phyloP scores from a whole-genome alignment of 2,888 invertebrate genomes.

The Cepaea hortensis region DNA sequence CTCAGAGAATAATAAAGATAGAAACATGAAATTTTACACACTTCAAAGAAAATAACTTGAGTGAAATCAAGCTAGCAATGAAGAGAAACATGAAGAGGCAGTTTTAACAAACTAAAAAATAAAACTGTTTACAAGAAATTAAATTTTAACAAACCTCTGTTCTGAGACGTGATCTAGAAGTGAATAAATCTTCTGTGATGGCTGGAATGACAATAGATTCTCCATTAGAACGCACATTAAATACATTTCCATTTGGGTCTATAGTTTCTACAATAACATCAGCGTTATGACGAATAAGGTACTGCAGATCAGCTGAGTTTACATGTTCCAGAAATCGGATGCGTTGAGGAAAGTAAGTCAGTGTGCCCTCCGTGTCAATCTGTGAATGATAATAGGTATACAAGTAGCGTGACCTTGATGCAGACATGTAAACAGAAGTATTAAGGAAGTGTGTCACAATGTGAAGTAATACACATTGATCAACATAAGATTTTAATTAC shows the following conservation, averaged over 20 bases:
- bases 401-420: background rate
- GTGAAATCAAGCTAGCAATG: background rate
- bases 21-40: background rate
- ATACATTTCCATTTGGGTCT: constrained; percentile 73
- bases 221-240: constrained; percentile 73
- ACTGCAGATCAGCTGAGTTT: constrained; percentile 66
- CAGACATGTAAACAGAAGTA: too few species aligned
- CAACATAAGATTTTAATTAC: background rate
- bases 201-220: constrained; percentile 65
- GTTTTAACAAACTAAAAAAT: background rate
- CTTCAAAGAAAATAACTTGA: background rate
- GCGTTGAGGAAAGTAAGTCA: constrained; percentile 67
- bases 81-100: background rate
- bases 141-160: background rate
- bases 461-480: background rate
- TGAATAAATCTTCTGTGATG: constrained; percentile 59
- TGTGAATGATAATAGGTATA: background rate
- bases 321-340: constrained; percentile 64
- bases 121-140: background rate
- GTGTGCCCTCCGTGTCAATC: constrained; percentile 48
- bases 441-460: background rate
- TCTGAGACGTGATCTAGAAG: constrained; percentile 55
- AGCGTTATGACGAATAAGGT: constrained; percentile 71
- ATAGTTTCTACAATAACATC: constrained; percentile 71
- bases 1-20: too few species aligned